A percentile compares a stretch with the other conserved stretches of the same genome.
Evolutionary conservation across 2,797 vertebrate species (phyloP).

Genomic region (Pterois miles): DNA sequence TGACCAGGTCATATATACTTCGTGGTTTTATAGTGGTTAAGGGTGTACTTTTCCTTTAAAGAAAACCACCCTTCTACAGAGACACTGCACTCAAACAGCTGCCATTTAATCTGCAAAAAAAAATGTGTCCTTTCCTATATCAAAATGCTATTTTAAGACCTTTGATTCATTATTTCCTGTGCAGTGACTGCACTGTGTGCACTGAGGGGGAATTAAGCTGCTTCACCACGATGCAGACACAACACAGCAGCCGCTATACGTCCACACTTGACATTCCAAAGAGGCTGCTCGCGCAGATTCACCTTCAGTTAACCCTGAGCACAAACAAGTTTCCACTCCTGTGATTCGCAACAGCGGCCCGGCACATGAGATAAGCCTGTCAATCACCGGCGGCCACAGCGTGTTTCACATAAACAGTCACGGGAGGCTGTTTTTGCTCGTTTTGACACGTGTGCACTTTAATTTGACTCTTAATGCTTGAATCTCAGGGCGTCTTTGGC

Average conservation of each 20-base stretch:
- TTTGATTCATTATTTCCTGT: slow-evolving; percentile 54
- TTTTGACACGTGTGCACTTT: slow-evolving; percentile 16
- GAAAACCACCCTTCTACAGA: background rate
- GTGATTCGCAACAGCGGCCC: slow-evolving; percentile 33
- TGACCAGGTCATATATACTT: too few species aligned
- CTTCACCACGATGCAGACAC: slow-evolving; percentile 30
- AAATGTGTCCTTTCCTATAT: slow-evolving; percentile 6
- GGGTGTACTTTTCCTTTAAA: background rate
- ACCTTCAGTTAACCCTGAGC: slow-evolving; percentile 71
- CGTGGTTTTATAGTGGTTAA: background rate
- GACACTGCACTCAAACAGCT: background rate
- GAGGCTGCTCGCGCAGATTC: slow-evolving; percentile 61
- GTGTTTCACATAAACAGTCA: slow-evolving; percentile 22
- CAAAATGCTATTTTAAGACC: slow-evolving; percentile 44
- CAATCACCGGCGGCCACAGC: slow-evolving; percentile 45
- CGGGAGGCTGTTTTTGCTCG: slow-evolving; percentile 20
- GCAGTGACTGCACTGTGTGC: slow-evolving; percentile 35
- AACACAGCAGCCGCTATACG: slow-evolving; percentile 45
- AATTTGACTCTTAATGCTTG: background rate
- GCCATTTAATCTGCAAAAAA: slow-evolving; percentile 5
- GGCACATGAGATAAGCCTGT: slow-evolving; percentile 63
- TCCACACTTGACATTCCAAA: slow-evolving; percentile 73
- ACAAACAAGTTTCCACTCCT: slow-evolving; percentile 69
- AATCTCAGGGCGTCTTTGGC: background rate
- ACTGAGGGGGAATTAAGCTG: slow-evolving; percentile 5